phyloP scores from a whole-genome alignment of 1,140 invertebrate species.

The Bombus waltoni region DNA sequence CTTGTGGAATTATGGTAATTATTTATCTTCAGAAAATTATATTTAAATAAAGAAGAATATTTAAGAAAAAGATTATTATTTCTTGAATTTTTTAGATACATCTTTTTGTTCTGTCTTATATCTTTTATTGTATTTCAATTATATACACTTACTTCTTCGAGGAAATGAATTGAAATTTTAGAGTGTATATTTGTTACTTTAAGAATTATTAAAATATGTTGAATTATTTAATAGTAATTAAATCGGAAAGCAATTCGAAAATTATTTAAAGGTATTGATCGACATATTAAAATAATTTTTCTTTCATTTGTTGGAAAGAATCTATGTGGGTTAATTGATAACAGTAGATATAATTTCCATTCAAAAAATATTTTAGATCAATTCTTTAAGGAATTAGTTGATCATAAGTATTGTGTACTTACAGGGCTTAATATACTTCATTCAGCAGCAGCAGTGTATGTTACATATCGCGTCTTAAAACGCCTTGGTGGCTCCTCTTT shows the following conservation, averaged over 20 bases:
- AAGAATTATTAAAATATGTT: not conserved
- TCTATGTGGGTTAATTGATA: not conserved
- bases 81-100: not conserved
- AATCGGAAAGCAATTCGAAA: not conserved
- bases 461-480: slow-evolving; percentile 87
- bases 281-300: not conserved
- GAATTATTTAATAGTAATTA: not conserved
- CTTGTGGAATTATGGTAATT: slow-evolving; percentile 92
- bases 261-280: not conserved
- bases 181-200: not conserved
- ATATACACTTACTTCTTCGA: not conserved
- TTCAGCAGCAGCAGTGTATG: slow-evolving; percentile 86
- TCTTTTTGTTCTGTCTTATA: not conserved
- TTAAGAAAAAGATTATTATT: not conserved
- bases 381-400: not conserved
- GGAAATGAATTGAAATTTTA: not conserved
- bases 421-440: slow-evolving; percentile 87
- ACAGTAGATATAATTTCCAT: not conserved
- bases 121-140: not conserved
- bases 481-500: slow-evolving; percentile 84
- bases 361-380: not conserved
- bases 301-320: not conserved
- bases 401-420: slow-evolving; percentile 17
- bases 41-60: not conserved
- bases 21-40: not conserved